Conservation (phyloP, 2,888 invertebrate species). For the Dorcus parallelipipedus region DNA sequence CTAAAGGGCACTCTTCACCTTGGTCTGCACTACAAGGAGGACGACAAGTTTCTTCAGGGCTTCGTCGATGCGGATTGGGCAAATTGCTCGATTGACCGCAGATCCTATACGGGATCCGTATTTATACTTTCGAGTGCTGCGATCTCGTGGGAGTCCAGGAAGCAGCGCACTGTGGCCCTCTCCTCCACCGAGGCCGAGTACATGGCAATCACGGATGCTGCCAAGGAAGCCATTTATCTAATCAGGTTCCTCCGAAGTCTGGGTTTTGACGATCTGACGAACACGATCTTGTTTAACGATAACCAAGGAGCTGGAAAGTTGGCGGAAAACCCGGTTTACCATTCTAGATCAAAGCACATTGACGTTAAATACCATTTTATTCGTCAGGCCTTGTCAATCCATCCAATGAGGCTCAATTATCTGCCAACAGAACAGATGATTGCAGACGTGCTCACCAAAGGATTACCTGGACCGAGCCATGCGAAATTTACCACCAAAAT, state of each 20-base stretch:
- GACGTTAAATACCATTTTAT: slow-evolving; percentile 6
- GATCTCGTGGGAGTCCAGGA: slow-evolving; percentile 32
- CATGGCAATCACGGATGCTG: slow-evolving; percentile 29
- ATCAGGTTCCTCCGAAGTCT: too few relatives aligned
- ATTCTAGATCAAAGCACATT: slow-evolving; percentile 6
- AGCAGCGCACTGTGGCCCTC: slow-evolving; percentile 34
- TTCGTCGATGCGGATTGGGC: slow-evolving; percentile 31
- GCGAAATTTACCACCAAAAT: too few relatives aligned
- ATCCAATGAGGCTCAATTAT: background rate
- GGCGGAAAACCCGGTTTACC: background rate
- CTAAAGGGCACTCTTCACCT: slow-evolving; percentile 5
- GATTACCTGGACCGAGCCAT: background rate
- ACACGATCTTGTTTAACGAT: too few relatives aligned
- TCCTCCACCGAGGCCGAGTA: slow-evolving; percentile 33
- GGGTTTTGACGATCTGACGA: too few relatives aligned
- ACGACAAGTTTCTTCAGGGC: slow-evolving; percentile 7
- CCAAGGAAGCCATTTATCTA: slow-evolving; percentile 23
- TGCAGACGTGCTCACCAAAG: slow-evolving; percentile 6
- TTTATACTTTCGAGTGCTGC: slow-evolving; percentile 28
- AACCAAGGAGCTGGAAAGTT: background rate
- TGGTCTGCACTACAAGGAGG: slow-evolving; percentile 6
- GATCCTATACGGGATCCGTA: slow-evolving; percentile 14
- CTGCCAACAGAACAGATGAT: slow-evolving; percentile 3
- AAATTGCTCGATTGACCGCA: slow-evolving; percentile 11
- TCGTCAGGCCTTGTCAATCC: background rate